Evolutionary conservation across 1,140 invertebrate species (phyloP).

Genomic region (Acromyrmex heyeri): DNA sequence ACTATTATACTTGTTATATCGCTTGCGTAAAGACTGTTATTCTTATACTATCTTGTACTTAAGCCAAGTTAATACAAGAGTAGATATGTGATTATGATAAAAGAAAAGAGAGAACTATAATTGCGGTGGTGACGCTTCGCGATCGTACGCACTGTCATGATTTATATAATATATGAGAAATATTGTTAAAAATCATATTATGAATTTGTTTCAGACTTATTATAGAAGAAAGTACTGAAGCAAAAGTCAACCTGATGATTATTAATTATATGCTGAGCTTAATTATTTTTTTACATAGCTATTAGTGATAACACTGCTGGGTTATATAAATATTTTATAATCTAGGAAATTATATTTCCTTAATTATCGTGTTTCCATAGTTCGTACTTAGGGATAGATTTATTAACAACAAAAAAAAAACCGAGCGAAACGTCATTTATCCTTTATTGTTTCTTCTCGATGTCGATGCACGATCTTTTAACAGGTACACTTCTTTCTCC

Average conservation of each 20-base stretch:
- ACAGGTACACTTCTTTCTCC: conserved; percentile 61
- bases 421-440: conserved; percentile 26
- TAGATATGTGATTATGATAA: background rate
- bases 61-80: background rate
- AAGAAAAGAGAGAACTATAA: background rate
- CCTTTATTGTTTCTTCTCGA: conserved; percentile 61
- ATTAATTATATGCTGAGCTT: conserved; percentile 20
- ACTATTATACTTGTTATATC: background rate
- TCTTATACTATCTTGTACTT: conserved; percentile 1
- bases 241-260: conserved; percentile 16
- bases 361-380: conserved; percentile 14
- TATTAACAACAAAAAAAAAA: background rate
- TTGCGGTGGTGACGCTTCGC: conserved; percentile 15
- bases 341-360: background rate
- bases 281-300: conserved; percentile 27
- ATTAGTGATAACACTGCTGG: background rate
- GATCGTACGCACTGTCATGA: conserved; percentile 22
- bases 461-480: conserved; percentile 61
- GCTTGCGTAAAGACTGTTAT: conserved; percentile 13
- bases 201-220: conserved; percentile 16
- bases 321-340: conserved; percentile 23
- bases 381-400: conserved; percentile 45
- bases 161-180: conserved; percentile 10
- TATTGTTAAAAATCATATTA: conserved; percentile 19
- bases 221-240: conserved; percentile 13